Base-by-base conservation (phyloP, 2,888 invertebrate species). In the Xestia c-nigrum region DNA sequence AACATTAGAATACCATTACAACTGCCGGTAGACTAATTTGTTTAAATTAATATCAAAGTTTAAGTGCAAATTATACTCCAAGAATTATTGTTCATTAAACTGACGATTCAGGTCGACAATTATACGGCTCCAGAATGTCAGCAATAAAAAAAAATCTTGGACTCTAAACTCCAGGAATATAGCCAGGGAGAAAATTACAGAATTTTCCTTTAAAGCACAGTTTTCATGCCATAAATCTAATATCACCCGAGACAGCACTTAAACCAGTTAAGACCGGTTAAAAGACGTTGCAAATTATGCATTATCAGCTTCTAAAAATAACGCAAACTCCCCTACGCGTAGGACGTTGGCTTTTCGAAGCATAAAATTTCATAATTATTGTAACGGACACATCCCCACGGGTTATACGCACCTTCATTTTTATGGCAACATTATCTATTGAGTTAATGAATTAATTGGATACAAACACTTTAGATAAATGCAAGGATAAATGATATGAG, bases 261-360 rank as follows among this genome's bases (percentile, higher is more conserved):
- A 70, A 80, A 73, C 78, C 61, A 74, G 81, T 74, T 75, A 59
- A 52, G 74, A 79, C 86, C 78, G 88, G 82, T 83, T 86, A 67
- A 81, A 77, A 81, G 78, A 80, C 65, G 79, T 31, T 71, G 83
- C 81, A 82, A 83, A 79, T 82, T 84, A 79, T 84, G 76, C 83
- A 81, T 87, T 77, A 80, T 83, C 82, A 81, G 74, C 50, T 59
- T 78, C 82, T 87, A 86, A 87, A 87, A 78, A 86, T 87, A 87
- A 79, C 80, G 52, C 31, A 10, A 43, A 67, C 61, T 72, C 67
- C 66, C 67, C 65, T 71, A 66, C 50, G 74, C 74, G 5, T 72
- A 84, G 74, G 77, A 74, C 78, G 65, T 79, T 73, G 74, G 71
- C 84, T 72, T 67, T 65, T 55, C 75, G 68, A 72, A 72, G 74